phyloP scores from a whole-genome alignment of 2,888 invertebrate species.

The Molanna angustata region DNA sequence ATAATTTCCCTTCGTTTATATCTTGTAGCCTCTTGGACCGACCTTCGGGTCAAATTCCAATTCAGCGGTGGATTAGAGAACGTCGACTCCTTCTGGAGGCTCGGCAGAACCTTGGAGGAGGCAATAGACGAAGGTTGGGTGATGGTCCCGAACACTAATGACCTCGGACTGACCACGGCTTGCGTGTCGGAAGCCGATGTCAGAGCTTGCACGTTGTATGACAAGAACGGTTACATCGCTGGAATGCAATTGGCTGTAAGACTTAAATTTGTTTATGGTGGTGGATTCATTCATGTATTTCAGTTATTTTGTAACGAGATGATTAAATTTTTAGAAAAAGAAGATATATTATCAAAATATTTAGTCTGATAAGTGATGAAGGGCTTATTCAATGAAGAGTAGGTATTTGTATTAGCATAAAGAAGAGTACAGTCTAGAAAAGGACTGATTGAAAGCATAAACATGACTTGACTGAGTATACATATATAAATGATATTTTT shows the following conservation, averaged over 20 bases:
- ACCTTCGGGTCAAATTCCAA: constrained; percentile 16
- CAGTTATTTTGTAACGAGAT: not conserved
- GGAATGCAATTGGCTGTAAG: constrained; percentile 22
- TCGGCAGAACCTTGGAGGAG: constrained; percentile 9
- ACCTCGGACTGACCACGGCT: constrained; percentile 9
- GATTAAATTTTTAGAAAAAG: not conserved
- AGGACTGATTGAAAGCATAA: no score
- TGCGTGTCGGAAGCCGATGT: constrained; percentile 13
- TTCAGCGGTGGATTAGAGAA: constrained; percentile 16
- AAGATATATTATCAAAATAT: not conserved
- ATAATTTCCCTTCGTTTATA: no score
- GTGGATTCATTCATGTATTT: no score
- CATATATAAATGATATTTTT: no score
- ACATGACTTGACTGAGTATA: no score
- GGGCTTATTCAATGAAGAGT: no score
- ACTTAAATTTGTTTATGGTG: no score
- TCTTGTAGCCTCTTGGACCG: constrained; percentile 16
- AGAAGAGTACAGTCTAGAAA: no score
- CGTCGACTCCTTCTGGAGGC: constrained; percentile 13
- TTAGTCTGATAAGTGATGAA: not conserved
- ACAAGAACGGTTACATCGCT: constrained; percentile 18
- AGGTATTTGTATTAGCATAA: no score
- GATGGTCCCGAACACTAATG: constrained; percentile 10
- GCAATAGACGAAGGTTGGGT: constrained; percentile 11
- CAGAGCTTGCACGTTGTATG: constrained; percentile 18